Evolutionary conservation across 2,888 invertebrate species (phyloP).

Genomic region (Gymnosoma rotundatum): DNA sequence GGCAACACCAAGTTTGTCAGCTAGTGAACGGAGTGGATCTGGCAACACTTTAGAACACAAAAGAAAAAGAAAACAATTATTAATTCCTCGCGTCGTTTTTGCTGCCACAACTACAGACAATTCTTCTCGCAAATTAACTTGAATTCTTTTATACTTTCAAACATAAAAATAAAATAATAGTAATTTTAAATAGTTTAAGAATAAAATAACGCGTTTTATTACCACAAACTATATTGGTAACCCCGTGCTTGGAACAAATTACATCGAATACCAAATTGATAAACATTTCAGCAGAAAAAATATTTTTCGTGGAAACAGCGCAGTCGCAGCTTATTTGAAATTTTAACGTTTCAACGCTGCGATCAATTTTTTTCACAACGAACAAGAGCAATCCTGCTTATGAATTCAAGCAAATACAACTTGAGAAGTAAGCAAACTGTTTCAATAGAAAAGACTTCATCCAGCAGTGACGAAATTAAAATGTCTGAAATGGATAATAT

Average conservation of each 20-base stretch:
- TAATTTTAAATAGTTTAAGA: no score
- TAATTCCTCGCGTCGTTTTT: no score
- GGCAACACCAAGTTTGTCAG: no score
- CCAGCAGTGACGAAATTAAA: slow-evolving; percentile 9
- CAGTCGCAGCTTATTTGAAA: background rate
- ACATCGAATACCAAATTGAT: background rate
- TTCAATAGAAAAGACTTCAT: background rate
- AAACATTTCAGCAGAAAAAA: background rate
- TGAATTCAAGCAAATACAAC: background rate
- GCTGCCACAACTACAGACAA: no score
- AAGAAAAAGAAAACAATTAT: no score
- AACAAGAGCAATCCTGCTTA: slow-evolving; percentile 5
- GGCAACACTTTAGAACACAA: no score
- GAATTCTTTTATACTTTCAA: no score
- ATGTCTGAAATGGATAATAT: slow-evolving; percentile 14
- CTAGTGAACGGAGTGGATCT: no score
- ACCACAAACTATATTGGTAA: slow-evolving; percentile 4
- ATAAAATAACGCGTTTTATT: background rate
- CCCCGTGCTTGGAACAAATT: background rate
- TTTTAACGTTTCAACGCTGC: slow-evolving; percentile 7
- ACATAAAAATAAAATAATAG: no score
- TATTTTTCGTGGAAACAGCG: slow-evolving; percentile 5
- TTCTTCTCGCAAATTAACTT: no score
- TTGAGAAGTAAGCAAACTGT: background rate
- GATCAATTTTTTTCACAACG: no score